Conservation (phyloP, 2,888 invertebrate species). For the Anticlea derivata region DNA sequence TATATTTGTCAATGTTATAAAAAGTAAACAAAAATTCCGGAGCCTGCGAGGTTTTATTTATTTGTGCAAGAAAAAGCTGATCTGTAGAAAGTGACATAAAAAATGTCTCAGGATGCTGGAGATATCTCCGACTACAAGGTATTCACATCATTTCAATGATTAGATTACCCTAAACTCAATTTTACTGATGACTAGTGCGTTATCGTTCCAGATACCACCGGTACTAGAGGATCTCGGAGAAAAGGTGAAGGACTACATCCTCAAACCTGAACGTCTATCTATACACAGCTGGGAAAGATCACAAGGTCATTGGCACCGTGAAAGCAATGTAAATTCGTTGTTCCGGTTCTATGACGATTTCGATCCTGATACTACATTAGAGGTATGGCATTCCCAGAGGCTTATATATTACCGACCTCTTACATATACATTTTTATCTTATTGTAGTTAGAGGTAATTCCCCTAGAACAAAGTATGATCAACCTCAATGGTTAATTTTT, state of each 20-base stretch:
- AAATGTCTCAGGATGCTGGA: conserved; percentile 14
- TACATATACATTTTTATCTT: too few species aligned
- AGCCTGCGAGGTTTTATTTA: too few species aligned
- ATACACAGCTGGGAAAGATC: conserved; percentile 88
- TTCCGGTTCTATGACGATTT: conserved; percentile 73
- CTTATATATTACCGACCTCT: too few species aligned
- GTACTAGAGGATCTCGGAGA: conserved; percentile 86
- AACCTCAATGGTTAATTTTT: too few species aligned
- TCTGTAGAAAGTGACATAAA: background rate
- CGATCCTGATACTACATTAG: conserved; percentile 66
- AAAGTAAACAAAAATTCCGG: too few species aligned
- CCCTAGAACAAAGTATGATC: background rate
- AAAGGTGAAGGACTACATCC: conserved; percentile 86
- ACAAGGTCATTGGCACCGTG: conserved; percentile 86
- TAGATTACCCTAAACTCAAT: background rate
- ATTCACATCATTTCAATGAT: background rate
- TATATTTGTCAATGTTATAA: too few species aligned
- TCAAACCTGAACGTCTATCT: conserved; percentile 87
- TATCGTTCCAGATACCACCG: conserved; percentile 82
- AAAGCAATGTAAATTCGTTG: conserved; percentile 78
- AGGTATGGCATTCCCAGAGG: conserved; percentile 50
- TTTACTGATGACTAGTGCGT: conserved; percentile 5
- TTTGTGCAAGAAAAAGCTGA: too few species aligned
- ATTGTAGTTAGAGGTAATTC: conserved; percentile 65
- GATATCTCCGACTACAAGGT: conserved; percentile 21